Base-by-base conservation (phyloP, 2,797 vertebrate species). In the Anableps anableps region DNA sequence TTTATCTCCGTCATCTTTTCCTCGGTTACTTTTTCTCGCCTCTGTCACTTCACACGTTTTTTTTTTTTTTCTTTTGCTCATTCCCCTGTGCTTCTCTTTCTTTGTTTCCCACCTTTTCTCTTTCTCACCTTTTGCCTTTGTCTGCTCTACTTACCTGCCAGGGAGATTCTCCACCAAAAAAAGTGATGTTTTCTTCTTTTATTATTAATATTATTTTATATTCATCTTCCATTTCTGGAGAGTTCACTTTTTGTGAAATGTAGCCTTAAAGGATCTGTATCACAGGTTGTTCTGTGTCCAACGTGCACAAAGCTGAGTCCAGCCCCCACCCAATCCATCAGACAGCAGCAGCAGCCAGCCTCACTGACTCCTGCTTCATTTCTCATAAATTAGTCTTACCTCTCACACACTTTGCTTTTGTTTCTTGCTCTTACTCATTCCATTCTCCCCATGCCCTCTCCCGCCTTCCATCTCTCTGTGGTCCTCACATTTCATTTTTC, bases 321-420 rank as follows among this genome's bases (percentile, higher is more conserved):
- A 79, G 50, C 76, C 85, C 68, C 83, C 85, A 80, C 86, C 89
- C 89, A 85, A 93, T 92, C 88, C 92, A 94, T 94, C 92, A 93
- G 88, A 68, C 36, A 41, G 64, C 36, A 68, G 90, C 86, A 86
- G 86, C 89, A 93, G 90, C 79, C 88, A 88, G 92, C 88, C 88
- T 92, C 88, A 79, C 88, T 5, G 80, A 93, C 89, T 92, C 88
- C 88, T 85, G 90, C 89, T 90, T 94, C 92, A 93, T 94, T 93
- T 94, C 92, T 95, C 92, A 93, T 93, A 92, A 94, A 95, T 95
- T 93, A 94, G 92, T 92, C 92, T 88, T 94, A 92, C 92, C 91
- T 91, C 91, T 93, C 93, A 86, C 90, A 92, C 92, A 93, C 93
- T 93, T 93, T 94, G 91, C 91, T 89, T 93, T 93, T 94, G 91